Base-by-base conservation (phyloP, 2,113 vertebrate genomes). In the Seriola dumerili region DNA sequence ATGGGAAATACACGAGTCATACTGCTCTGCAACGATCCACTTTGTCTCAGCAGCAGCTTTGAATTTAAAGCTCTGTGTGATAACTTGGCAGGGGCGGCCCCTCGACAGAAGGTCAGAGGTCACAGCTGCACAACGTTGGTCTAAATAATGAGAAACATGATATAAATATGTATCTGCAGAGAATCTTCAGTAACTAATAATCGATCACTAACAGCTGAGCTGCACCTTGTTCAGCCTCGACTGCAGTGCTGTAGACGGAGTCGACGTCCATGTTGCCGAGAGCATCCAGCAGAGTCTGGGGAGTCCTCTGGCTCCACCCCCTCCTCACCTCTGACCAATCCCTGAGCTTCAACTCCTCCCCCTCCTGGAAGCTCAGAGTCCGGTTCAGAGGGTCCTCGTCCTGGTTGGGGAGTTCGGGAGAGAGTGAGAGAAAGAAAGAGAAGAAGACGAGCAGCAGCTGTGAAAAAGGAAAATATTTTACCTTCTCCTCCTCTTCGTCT, bases 201-300 rank as follows among this genome's bases (percentile, higher is more conserved):
- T 29, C 29, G 29, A 29, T 29, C 29, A 29, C 29, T 29, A 38
- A 38, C 5, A 38, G 8, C 5, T 8, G 4, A 38, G 6, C 38
- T 38, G 38, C 38, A 42, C 88, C 88, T 78, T 55, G 48, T 44
- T 91, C 86, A 83, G 86, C 61, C 34, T 80, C 89, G 10, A 81
- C 54, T 13, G 57, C 14, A 0, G 90, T 76, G 69, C 79, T 70
- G 77, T 64, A 91, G 10, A 78, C 36, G 1, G 95, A 95, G 61
- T 91, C 93, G 62, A 96, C 12, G 0, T 95, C 87, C 65, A 95
- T 91, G 1, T 71, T 75, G 2, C 93, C 91, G 58, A 98, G 94
- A 16, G 92, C 92, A 0, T 92, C 93, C 84, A 97, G 81, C 11
- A 97, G 92, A 32, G 96, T 96, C 72, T 92, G 86, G 17, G 96